These are phyloP conservation scores for Muntiacus reevesi DNA, from an alignment of 2,113 vertebrate species.

Conservation along the genomic window DNA sequence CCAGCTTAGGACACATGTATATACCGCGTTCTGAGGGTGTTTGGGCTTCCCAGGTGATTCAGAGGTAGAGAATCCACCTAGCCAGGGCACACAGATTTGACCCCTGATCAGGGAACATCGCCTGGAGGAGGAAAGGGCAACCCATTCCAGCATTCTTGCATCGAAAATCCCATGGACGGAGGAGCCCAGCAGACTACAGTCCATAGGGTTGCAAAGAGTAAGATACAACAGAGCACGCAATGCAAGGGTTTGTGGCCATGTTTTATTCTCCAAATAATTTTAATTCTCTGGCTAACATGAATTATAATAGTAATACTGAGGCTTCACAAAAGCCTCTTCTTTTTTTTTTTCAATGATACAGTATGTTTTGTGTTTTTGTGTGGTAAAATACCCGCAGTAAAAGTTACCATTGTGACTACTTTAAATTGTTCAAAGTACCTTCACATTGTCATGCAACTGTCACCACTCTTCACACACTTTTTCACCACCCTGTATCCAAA, in stretches of 20 bases:
- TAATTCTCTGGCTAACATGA: neutral
- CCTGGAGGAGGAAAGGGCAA: neutral
- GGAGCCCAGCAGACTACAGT: neutral
- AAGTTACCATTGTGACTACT: neutral
- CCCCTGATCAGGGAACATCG: rapidly evolving
- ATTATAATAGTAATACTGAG: neutral
- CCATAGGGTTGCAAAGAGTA: neutral
- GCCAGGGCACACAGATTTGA: neutral
- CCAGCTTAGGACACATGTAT: neutral
- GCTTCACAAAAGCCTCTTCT: neutral
- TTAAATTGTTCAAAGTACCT: neutral
- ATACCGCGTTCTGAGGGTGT: too few species aligned
- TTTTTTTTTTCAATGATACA: neutral
- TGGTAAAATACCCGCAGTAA: neutral
- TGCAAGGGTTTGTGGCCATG: neutral
- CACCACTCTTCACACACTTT: neutral
- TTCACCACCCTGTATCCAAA: neutral
- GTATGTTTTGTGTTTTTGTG: neutral
- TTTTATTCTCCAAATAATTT: neutral
- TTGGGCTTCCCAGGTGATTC: neutral
- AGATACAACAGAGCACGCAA: neutral
- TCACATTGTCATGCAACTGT: neutral
- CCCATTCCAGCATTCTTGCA: neutral
- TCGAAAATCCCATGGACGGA: neutral
- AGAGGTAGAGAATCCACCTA: neutral